Conservation (phyloP, 2,888 invertebrate species). For the Leptopterna dolabrata region DNA sequence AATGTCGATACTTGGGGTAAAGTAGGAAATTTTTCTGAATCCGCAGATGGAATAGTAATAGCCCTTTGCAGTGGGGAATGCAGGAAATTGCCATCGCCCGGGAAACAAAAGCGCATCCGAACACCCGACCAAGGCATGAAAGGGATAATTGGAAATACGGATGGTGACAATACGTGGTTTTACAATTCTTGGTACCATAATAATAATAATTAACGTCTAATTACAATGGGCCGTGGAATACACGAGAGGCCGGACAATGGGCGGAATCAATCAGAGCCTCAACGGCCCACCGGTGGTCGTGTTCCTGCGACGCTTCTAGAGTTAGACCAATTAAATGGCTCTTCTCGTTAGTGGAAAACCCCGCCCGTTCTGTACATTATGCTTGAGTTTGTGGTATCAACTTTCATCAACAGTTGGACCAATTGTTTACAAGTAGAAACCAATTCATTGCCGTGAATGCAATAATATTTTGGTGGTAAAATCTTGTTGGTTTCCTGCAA, state of each 20-base stretch:
- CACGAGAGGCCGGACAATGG: slow-evolving; percentile 46
- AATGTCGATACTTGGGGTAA: no score
- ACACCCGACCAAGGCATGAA: not conserved
- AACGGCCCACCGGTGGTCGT: not conserved
- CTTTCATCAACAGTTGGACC: no score
- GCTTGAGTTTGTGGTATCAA: no score
- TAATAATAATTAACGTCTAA: slow-evolving; percentile 57
- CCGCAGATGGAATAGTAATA: no score
- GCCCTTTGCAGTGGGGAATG: not conserved
- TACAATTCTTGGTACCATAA: slow-evolving; percentile 21
- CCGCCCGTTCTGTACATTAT: not conserved
- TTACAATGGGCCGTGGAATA: slow-evolving; percentile 55
- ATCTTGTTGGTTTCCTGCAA: no score
- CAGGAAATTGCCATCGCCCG: not conserved
- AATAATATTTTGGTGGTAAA: no score
- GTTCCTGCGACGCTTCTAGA: not conserved
- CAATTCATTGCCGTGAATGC: no score
- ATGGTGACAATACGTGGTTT: slow-evolving; percentile 12
- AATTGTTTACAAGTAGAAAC: no score
- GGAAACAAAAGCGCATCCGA: not conserved
- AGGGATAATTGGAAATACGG: slow-evolving; percentile 30
- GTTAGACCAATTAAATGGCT: not conserved
- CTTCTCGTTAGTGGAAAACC: not conserved
- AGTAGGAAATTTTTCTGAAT: no score
- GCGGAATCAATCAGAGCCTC: slow-evolving; percentile 49